Evolutionary conservation across 1,140 invertebrate species (phyloP), one percentile per base, ranked within the genome.

Genomic region (Leptopilina boulardi): DNA sequence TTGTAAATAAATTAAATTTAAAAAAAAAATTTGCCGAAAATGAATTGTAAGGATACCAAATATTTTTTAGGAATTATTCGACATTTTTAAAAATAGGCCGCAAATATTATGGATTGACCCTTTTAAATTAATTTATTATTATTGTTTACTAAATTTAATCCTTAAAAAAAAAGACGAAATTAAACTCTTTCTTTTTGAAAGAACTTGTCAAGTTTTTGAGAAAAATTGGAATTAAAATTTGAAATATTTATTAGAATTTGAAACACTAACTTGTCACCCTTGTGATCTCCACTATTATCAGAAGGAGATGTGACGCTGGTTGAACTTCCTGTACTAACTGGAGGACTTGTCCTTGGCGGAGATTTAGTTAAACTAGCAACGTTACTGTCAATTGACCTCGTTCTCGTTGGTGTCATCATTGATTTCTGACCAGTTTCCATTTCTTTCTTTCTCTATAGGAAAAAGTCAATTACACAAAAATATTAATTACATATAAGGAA

Each of bases 261-360:
- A 3, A 18, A 79, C 82, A 74, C 87, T 82, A 71, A 88, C 87
- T 91, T 89, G 80, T 92, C 88, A 75, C 91, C 89, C 70, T 89
- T 91, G 41, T 91, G 90, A 78, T 92, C 91, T 5, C 86, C 87
- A 77, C 89, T 91, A 81, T 90, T 92, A 66, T 92, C 92, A 26
- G 92, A 92, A 51, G 91, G 91, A 70, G 92, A 92, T 23, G 92
- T 91, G 4, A 90, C 89, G 82, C 91, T 92, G 3, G 90, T 90
- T 30, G 92, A 92, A 80, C 91, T 92, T 56, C 89, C 89, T 54
- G 91, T 92, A 74, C 91, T 91, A 10, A 90, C 86, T 15, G 87
- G 83, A 19, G 89, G 89, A 81, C 88, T 90, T 2, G 86, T 82
- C 74, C 85, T 81, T 23, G 87, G 84, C 0, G 87, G 85, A 42